Conservation (phyloP, 2,113 vertebrate species). For the Australoheros scitulus region DNA sequence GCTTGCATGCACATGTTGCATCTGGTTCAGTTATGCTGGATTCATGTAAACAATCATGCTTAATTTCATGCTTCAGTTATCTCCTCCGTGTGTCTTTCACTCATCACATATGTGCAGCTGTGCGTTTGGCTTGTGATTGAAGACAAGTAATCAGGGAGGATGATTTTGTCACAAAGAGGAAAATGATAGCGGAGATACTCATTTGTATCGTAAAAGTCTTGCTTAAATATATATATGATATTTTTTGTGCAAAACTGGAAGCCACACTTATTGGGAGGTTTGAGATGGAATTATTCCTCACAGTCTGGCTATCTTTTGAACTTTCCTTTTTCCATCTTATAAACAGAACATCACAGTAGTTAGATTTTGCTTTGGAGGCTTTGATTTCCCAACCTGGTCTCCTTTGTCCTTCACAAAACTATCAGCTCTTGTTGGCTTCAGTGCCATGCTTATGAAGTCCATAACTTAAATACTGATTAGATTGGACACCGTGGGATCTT, state of each 20-base stretch:
- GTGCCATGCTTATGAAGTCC: conserved; percentile 52
- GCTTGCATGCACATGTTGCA: conserved; percentile 7
- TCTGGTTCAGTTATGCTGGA: neutral
- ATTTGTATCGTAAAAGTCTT: neutral
- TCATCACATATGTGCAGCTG: conserved; percentile 36
- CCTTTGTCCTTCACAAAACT: conserved; percentile 9
- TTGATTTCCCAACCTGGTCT: neutral
- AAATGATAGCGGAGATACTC: neutral
- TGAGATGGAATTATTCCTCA: neutral
- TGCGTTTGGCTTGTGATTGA: conserved; percentile 8
- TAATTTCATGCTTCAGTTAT: neutral
- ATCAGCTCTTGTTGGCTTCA: conserved; percentile 9
- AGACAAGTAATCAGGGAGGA: conserved; percentile 2
- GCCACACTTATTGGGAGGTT: neutral
- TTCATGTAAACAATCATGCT: conserved; percentile 6
- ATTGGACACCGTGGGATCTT: conserved; percentile 41
- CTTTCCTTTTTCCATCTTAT: neutral
- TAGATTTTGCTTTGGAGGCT: neutral
- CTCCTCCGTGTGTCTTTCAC: neutral
- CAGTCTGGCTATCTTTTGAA: neutral
- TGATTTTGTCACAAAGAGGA: neutral
- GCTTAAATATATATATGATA: neutral
- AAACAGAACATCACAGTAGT: conserved; percentile 7
- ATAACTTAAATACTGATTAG: conserved; percentile 71
- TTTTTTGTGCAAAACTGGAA: neutral